Base-by-base conservation (phyloP, 2,113 vertebrate genomes). In the Caranx ignobilis region DNA sequence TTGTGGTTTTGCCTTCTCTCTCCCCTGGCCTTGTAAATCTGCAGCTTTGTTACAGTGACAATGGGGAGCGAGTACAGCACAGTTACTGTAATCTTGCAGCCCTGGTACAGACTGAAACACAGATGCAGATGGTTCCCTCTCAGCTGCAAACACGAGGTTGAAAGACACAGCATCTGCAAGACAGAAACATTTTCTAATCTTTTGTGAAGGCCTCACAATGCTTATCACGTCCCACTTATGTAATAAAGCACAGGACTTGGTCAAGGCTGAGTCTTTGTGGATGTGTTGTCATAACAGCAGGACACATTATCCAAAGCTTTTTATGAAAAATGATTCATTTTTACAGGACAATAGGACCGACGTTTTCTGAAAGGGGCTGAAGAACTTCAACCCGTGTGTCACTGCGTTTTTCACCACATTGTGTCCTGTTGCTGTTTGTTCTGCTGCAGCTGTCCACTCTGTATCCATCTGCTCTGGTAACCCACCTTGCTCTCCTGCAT, bases 11-110 rank as follows among this genome's bases (percentile, higher is more conserved):
- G 70, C 66, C 54, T 9, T 75, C 47, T 72, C 77, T 62, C 18
- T 45, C 43, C 41, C 3, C 50, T 0, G 67, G 67, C 41, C 71
- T 71, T 52, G 70, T 87, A 83, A 92, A 89, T 89, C 81, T 82
- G 47, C 37, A 39, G 54, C 82, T 82, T 88, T 86, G 89, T 89
- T 81, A 55, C 74, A 15, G 43, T 59, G 67, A 89, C 84, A 86
- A 77, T 66, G 68, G 68, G 32, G 34, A 81, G 41, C 6, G 64
- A 71, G 81, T 57, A 83, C 83, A 72, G 84, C 11, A n/a, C 18
- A 47, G 70, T 41, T 3, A 26, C 18, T 68, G 82, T 85, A 55
- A 77, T 84, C 66, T 70, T 1, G 26, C 13, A 65, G 71, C 31
- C 13, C 45, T 75, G 73, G 78, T 68, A 63, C 81, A 72, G 50